Percentiles rank a stretch among this genome's conserved stretches.
phyloP scores from a whole-genome alignment of 2,113 vertebrate species.

The Athene cunicularia region DNA sequence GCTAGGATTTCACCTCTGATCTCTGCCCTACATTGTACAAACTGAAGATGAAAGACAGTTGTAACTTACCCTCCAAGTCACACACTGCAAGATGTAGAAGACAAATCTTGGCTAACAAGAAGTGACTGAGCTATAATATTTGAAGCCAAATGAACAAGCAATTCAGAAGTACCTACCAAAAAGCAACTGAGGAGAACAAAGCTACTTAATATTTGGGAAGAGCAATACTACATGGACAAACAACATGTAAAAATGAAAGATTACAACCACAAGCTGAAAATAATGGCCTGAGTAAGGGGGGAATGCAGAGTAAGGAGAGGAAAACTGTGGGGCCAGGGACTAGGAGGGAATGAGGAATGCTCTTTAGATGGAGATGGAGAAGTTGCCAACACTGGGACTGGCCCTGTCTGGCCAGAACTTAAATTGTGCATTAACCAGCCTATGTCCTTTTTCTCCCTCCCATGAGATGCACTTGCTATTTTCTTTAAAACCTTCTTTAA shows the following conservation, averaged over 20 bases:
- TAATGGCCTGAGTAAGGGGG: not conserved
- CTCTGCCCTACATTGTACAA: not conserved
- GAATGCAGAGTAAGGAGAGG: not conserved
- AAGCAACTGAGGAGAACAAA: not conserved
- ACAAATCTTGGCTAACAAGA: not conserved
- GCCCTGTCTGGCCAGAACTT: not conserved
- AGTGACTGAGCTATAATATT: not conserved
- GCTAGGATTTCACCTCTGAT: not conserved
- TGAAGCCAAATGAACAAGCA: not conserved
- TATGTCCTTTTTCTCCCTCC: not conserved
- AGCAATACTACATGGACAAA: not conserved
- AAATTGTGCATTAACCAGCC: not conserved
- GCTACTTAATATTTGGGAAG: not conserved
- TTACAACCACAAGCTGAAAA: not conserved
- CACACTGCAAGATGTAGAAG: not conserved
- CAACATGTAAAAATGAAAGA: not conserved
- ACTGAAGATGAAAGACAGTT: not conserved
- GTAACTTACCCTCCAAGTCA: not conserved
- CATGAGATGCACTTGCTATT: not conserved
- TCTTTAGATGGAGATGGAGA: not conserved
- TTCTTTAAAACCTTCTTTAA: not conserved
- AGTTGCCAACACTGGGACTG: not conserved
- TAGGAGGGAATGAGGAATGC: not conserved
- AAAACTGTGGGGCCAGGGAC: not conserved
- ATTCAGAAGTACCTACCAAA: not conserved